Evolutionary conservation across 2,113 vertebrate genomes (phyloP).

Genomic region (Orthonyx spaldingii): DNA sequence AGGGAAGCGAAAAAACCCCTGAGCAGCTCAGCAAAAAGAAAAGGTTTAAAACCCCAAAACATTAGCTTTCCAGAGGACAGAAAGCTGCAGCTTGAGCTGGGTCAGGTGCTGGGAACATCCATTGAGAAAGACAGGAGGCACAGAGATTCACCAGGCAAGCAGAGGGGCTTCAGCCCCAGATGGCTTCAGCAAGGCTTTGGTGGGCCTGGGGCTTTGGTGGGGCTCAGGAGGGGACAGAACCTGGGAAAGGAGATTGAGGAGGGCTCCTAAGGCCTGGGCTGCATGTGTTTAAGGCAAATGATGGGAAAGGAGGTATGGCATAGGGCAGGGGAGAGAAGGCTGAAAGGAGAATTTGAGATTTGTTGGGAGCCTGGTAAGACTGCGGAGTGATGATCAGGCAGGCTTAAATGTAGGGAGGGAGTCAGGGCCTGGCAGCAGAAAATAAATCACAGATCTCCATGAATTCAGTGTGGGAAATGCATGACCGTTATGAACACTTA

Average conservation of each 20-base stretch:
- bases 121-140: background rate
- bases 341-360: background rate
- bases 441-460: background rate
- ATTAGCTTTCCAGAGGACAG: background rate
- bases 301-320: background rate
- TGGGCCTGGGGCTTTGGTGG: background rate
- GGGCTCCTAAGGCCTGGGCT: background rate
- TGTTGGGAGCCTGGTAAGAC: background rate
- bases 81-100: background rate
- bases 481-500: background rate
- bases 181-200: background rate
- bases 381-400: background rate
- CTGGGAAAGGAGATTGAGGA: background rate
- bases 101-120: fast-evolving
- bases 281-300: fast-evolving
- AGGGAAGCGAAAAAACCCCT: fast-evolving
- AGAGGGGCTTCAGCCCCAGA: background rate
- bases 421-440: background rate
- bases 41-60: background rate
- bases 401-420: background rate
- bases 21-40: background rate
- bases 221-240: background rate
- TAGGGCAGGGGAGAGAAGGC: background rate
- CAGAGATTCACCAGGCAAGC: background rate
- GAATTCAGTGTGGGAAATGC: background rate